These are phyloP conservation scores for Isichthys henryi DNA, from an alignment of 2,113 vertebrate species.

Conservation along the genomic window DNA sequence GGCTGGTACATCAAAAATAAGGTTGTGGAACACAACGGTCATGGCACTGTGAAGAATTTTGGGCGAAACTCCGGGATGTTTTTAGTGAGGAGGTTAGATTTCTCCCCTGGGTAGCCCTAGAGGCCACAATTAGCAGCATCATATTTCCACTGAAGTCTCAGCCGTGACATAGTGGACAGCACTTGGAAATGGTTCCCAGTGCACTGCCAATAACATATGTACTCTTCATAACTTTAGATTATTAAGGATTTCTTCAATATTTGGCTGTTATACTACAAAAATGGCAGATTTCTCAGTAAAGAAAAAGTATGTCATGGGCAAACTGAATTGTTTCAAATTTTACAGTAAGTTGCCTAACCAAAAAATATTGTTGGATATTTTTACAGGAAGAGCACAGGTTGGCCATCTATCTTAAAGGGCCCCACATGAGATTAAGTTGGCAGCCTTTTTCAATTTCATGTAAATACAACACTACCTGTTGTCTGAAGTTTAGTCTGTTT, in stretches of 20 bases:
- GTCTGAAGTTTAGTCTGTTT: not conserved
- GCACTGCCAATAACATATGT: not conserved
- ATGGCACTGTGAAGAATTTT: not conserved
- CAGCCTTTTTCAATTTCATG: not conserved
- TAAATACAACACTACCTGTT: not conserved
- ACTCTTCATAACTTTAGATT: not conserved
- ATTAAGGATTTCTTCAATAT: not conserved
- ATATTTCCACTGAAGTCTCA: not conserved
- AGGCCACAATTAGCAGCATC: not conserved
- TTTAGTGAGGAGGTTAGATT: not conserved
- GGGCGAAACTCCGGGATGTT: not conserved
- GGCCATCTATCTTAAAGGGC: not conserved
- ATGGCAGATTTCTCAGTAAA: not conserved
- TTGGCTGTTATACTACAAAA: not conserved
- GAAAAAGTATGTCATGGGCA: not conserved
- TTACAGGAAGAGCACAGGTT: not conserved
- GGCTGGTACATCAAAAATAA: not conserved
- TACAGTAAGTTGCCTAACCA: constrained; percentile 37
- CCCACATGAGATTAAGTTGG: not conserved
- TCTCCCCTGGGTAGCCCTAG: not conserved
- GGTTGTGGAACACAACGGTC: not conserved
- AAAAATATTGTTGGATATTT: constrained; percentile 39
- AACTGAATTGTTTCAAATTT: constrained; percentile 55
- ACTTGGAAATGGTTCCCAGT: not conserved
- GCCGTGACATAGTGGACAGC: not conserved